phyloP scores from a whole-genome alignment of 1,140 invertebrate species.

The Habropoda laboriosa region DNA sequence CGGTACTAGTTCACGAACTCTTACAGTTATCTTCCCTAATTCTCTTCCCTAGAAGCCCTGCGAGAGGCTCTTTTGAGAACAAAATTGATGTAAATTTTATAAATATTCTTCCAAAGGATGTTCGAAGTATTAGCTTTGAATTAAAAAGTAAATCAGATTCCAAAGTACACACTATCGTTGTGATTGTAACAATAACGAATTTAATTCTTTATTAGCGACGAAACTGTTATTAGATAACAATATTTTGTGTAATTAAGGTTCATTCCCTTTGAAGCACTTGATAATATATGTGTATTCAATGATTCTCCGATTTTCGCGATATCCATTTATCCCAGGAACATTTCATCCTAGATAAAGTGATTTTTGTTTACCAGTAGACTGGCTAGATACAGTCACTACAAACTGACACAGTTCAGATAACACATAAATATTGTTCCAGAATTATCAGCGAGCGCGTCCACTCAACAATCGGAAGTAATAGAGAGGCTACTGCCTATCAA shows the following conservation, averaged over 20 bases:
- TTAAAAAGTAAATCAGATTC: no score
- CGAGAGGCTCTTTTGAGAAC: not conserved
- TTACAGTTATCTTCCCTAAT: no score
- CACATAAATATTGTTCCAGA: slow-evolving; percentile 52
- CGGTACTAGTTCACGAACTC: no score
- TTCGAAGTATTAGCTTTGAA: no score
- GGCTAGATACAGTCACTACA: not conserved
- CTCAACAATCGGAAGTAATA: slow-evolving; percentile 50
- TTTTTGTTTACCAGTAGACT: not conserved
- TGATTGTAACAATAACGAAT: no score
- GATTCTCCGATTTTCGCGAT: not conserved
- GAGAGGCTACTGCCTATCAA: slow-evolving; percentile 48
- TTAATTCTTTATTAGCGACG: no score
- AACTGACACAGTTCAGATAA: slow-evolving; percentile 5
- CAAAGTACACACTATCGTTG: no score
- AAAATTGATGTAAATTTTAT: not conserved
- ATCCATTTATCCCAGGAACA: not conserved
- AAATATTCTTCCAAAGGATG: no score
- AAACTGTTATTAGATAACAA: no score
- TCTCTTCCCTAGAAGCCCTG: not conserved
- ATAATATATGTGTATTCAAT: no score
- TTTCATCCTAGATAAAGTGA: not conserved
- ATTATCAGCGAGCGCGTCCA: slow-evolving; percentile 24
- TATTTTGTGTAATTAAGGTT: not conserved
- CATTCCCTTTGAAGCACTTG: not conserved